A percentile compares a stretch with the other conserved stretches of the same genome.
phyloP scores from a whole-genome alignment of 37 sponge, comb jelly and placozoan genomes.

The Mnemiopsis leidyi region DNA sequence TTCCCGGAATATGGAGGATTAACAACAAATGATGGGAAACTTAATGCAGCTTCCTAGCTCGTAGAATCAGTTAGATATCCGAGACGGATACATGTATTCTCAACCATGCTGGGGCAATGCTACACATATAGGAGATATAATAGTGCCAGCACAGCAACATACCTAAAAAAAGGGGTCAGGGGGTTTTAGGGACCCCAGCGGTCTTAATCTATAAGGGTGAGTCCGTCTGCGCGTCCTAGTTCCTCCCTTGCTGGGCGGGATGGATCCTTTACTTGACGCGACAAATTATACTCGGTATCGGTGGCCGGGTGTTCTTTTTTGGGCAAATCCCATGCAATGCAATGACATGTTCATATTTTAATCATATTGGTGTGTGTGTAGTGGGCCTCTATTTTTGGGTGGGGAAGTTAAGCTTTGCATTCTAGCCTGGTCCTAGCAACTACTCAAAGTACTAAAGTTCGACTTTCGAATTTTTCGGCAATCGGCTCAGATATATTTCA shows the following conservation, averaged over 20 bases:
- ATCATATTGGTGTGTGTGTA: too few relatives aligned
- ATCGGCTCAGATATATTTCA: too few relatives aligned
- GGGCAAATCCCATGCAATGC: neutral
- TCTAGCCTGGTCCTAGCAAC: too few relatives aligned
- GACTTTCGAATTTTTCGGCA: too few relatives aligned
- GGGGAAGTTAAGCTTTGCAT: too few relatives aligned
- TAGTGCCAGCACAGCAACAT: constrained; percentile 51
- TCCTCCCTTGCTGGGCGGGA: neutral
- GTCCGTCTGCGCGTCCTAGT: neutral
- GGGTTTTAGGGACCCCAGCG: constrained; percentile 58
- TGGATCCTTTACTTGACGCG: neutral
- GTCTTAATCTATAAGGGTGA: constrained; percentile 64
- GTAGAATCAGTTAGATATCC: neutral
- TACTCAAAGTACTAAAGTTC: too few relatives aligned
- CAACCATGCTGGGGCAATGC: neutral
- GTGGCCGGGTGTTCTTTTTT: neutral
- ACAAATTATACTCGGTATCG: neutral
- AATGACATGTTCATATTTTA: too few relatives aligned
- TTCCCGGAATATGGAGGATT: neutral
- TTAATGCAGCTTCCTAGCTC: neutral
- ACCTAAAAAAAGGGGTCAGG: constrained; percentile 66
- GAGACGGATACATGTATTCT: neutral
- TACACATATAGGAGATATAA: neutral
- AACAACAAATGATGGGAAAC: neutral
- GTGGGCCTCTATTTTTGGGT: neutral